Evolutionary conservation across 2,888 invertebrate species (phyloP).

Genomic region (Cetonia aurata): DNA sequence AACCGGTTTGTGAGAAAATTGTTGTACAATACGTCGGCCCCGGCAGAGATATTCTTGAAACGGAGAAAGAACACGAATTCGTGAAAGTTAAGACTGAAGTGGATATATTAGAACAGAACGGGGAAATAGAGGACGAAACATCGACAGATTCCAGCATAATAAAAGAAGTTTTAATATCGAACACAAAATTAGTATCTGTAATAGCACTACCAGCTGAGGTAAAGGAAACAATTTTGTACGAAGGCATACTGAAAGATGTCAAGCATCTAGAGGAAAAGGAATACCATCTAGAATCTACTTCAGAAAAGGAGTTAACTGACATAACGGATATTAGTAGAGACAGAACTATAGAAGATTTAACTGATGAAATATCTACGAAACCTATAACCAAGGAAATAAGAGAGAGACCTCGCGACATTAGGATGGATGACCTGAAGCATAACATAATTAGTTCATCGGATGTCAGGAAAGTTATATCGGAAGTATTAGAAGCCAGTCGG

Average conservation of each 20-base stretch:
- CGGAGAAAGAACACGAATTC: conserved; percentile 7
- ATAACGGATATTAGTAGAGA: conserved; percentile 44
- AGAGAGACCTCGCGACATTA: conserved; percentile 35
- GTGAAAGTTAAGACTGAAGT: conserved; percentile 7
- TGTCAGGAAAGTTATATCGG: conserved; percentile 66
- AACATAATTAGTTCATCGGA: conserved; percentile 52
- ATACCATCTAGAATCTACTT: conserved; percentile 45
- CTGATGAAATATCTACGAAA: conserved; percentile 39
- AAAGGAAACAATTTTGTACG: conserved; percentile 46
- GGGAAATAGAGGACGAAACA: conserved; percentile 22
- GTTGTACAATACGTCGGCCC: conserved; percentile 49
- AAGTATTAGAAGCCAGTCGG: conserved; percentile 67
- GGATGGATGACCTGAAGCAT: conserved; percentile 41
- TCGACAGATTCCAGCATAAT: conserved; percentile 51
- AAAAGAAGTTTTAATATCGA: conserved; percentile 57
- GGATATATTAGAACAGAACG: conserved; percentile 18
- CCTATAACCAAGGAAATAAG: conserved; percentile 48
- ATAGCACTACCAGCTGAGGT: conserved; percentile 57
- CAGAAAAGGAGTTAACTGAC: conserved; percentile 47
- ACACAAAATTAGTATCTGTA: conserved; percentile 59
- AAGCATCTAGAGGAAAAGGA: conserved; percentile 43
- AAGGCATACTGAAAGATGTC: conserved; percentile 44
- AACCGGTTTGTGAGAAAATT: conserved; percentile 60
- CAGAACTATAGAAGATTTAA: conserved; percentile 38
- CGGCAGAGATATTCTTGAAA: conserved; percentile 8